Evolutionary conservation across 2,888 invertebrate genomes (phyloP), one percentile per base, ranked within the genome.

Genomic region (Blera fallax): DNA sequence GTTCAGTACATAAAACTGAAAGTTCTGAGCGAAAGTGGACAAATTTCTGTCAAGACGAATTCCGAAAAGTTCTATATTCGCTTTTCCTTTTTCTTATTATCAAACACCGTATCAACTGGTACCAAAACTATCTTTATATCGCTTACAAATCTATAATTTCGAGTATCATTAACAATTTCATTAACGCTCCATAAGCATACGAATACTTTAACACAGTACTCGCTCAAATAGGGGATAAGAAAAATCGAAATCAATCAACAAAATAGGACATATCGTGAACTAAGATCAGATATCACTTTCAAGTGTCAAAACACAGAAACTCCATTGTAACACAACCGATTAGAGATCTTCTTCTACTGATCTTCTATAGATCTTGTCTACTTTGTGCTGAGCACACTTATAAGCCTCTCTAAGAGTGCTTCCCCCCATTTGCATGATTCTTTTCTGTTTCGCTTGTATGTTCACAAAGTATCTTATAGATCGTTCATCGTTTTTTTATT

Each of bases 301-400:
- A 65, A 65, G 43, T 74, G 56, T 45, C 24, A 65, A 52, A 37
- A 40, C 16, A 62, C 21, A 18, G 27, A 40, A 27, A 40, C 29
- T 58, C 32, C 11, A 21, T 29, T 45, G 43, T 45, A 45, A 34
- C 16, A 29, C 27, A n/a, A 11, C 40, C 50, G 64, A 74, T 74
- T 62, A 73, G 24, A 48, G 27, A 73, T 58, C 56, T 54, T 54
- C 11, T 37, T 65, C n/a, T 11, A 64, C n/a, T 21, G n/a, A 64
- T 48, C 27, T 18, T 29, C 45, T 29, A 64, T 6, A 6, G 40
- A 50, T 32, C 14, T 50, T 24, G 14, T 34, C 50, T 52, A 52
- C 24, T 65, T 34, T 14, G 24, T 24, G 16, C 24, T 1, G 16
- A 52, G 24, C 6, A 21, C 37, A 67, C 67, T 52, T 52, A 16